These are phyloP conservation scores for Therioaphis trifolii DNA, from an alignment of 2,888 invertebrate genomes.

Conservation along the genomic window DNA sequence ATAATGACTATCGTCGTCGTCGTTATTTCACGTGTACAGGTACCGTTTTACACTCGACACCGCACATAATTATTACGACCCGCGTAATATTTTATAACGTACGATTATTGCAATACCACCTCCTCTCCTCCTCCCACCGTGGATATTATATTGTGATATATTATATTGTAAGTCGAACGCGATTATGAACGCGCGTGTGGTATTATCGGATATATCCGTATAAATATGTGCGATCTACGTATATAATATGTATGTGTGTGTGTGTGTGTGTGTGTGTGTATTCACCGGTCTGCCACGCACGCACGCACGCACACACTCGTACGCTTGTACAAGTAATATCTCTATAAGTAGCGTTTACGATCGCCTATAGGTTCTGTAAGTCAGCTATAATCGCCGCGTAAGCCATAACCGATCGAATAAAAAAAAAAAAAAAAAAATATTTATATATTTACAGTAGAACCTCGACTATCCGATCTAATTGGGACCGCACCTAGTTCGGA, in stretches of 20 bases:
- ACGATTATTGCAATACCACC: too few relatives aligned
- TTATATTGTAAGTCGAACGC: conserved; percentile 15
- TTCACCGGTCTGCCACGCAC: too few relatives aligned
- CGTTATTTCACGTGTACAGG: too few relatives aligned
- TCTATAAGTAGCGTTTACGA: too few relatives aligned
- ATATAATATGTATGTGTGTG: background rate
- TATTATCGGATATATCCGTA: conserved; percentile 1
- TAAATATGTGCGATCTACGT: background rate
- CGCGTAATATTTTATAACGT: background rate
- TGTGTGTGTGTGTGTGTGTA: background rate
- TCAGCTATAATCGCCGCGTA: background rate
- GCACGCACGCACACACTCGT: too few relatives aligned
- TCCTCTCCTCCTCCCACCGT: too few relatives aligned
- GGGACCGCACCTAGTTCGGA: too few relatives aligned
- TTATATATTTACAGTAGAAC: too few relatives aligned
- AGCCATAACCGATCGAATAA: background rate
- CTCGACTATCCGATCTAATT: too few relatives aligned
- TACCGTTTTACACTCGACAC: background rate
- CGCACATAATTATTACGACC: conserved; percentile 37
- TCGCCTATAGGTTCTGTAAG: background rate
- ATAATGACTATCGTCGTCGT: background rate
- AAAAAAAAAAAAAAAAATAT: too few relatives aligned
- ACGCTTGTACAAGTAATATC: too few relatives aligned
- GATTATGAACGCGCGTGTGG: conserved; percentile 17
- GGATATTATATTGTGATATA: too few relatives aligned